Base-by-base conservation (phyloP, 2,888 invertebrate species). In the Adelognathus sp. region DNA sequence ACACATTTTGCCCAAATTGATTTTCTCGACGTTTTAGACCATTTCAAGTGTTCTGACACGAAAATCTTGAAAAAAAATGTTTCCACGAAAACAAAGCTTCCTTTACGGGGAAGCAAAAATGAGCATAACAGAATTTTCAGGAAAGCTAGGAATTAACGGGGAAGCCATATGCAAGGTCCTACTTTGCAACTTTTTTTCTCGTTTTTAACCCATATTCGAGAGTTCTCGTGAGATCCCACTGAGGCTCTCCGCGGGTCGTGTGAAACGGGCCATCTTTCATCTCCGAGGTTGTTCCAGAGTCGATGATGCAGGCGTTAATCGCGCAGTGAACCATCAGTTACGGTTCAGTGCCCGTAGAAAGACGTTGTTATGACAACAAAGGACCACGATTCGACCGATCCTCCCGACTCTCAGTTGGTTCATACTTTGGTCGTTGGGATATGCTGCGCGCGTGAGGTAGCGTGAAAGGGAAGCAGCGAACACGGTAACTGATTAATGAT, bases 401-500 rank as follows among this genome's bases (percentile, higher is more conserved):
- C 56, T 56, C 61, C 61, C 71, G 54, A 54, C 75, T 71, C 46
- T 71, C n/a, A n/a, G n/a, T n/a, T n/a, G n/a, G n/a, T 75, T 70
- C 27, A 52, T 44, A 14, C 67, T 44, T 58, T 21, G 54, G 66
- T 67, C 54, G 66, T 69, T 63, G 76, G 39, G n/a, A 33, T 18
- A 60, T 31, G 56, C 41, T 58, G 60, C 58, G 63, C 29, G 63
- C 60, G 46, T 75, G 82, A 85, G 81, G 82, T 83, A 84, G 84
- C 84, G 80, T 82, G 80, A 81, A 83, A 77, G 78, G 79, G 80
- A 83, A 73, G 76, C 74, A 81, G 82, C 78, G 70, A 80, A 81
- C 81, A 80, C 67, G 79, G 76, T 71, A 61, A 75, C 83, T 89
- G 89, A 89, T 89, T 89, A 87, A 89, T 89, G 89, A 86, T 87